Evolutionary conservation across 1,140 invertebrate genomes (phyloP).

Genomic region (Cydia fagiglandana): DNA sequence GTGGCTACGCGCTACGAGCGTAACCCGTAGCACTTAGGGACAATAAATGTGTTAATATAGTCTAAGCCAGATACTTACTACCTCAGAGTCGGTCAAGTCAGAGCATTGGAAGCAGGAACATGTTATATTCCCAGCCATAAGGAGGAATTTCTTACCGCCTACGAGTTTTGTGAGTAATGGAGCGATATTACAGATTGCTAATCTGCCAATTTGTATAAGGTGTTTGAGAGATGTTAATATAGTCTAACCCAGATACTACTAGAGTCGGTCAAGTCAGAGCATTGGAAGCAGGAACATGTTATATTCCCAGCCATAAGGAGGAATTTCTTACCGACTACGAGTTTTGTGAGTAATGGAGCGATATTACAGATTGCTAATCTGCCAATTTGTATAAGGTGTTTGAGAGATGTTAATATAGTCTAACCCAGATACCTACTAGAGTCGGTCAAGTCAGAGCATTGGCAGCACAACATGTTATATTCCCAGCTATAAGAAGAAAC

Average conservation of each 20-base stretch:
- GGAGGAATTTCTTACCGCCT: slow-evolving; percentile 89
- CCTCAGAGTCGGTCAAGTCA: slow-evolving; percentile 55
- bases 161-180: slow-evolving; percentile 86
- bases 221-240: no score
- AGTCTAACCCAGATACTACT: slow-evolving; percentile 73
- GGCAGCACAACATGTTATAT: no score
- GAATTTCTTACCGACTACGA: slow-evolving; percentile 88
- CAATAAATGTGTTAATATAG: no score
- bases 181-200: slow-evolving; percentile 89
- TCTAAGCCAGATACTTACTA: no score
- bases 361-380: slow-evolving; percentile 91
- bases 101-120: slow-evolving; percentile 89
- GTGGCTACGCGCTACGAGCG: no score
- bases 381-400: slow-evolving; percentile 94
- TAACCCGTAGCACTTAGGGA: no score
- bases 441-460: no score
- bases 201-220: slow-evolving; percentile 93
- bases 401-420: no score
- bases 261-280: slow-evolving; percentile 65
- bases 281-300: slow-evolving; percentile 90
- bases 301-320: slow-evolving; percentile 91
- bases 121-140: slow-evolving; percentile 90
- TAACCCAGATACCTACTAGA: no score
- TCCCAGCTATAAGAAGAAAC: no score
- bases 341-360: slow-evolving; percentile 86